These are phyloP conservation scores for Brassicogethes aeneus DNA, from an alignment of 2,888 invertebrate genomes.

Conservation along the genomic window DNA sequence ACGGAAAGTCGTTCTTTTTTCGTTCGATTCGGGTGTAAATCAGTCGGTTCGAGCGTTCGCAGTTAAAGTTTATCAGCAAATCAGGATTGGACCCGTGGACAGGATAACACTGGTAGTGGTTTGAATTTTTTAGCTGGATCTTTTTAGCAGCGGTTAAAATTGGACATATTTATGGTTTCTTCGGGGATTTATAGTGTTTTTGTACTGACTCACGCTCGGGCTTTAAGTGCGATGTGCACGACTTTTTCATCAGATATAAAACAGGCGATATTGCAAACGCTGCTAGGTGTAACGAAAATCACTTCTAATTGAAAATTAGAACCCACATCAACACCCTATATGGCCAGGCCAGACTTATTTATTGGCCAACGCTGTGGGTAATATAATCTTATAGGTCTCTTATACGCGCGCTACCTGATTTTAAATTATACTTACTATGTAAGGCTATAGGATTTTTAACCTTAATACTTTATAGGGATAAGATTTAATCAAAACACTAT, in stretches of 20 bases:
- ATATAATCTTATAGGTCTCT: too few species aligned
- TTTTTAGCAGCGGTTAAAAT: constrained; percentile 11
- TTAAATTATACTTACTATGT: too few species aligned
- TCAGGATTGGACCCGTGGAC: constrained; percentile 22
- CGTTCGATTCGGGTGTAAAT: constrained; percentile 14
- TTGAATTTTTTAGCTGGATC: constrained; percentile 17
- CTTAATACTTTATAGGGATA: too few species aligned
- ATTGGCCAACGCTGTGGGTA: too few species aligned
- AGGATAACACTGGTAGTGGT: constrained; percentile 16
- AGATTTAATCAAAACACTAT: too few species aligned
- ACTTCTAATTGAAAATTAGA: constrained; percentile 16
- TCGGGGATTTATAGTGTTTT: constrained; percentile 27
- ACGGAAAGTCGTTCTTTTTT: constrained; percentile 5
- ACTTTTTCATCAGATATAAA: constrained; percentile 13
- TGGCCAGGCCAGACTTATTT: neutral
- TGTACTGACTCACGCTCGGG: constrained; percentile 16
- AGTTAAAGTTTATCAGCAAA: constrained; percentile 22
- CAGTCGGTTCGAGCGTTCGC: constrained; percentile 14
- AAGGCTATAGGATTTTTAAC: too few species aligned
- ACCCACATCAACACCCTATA: constrained; percentile 4
- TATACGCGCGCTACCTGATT: too few species aligned
- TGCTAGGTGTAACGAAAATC: constrained; percentile 10
- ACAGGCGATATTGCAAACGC: constrained; percentile 2
- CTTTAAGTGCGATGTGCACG: constrained; percentile 19
- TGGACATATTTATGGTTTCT: constrained; percentile 26